These are phyloP conservation scores for Sesia apiformis DNA, from an alignment of 2,888 invertebrate genomes.

Conservation along the genomic window DNA sequence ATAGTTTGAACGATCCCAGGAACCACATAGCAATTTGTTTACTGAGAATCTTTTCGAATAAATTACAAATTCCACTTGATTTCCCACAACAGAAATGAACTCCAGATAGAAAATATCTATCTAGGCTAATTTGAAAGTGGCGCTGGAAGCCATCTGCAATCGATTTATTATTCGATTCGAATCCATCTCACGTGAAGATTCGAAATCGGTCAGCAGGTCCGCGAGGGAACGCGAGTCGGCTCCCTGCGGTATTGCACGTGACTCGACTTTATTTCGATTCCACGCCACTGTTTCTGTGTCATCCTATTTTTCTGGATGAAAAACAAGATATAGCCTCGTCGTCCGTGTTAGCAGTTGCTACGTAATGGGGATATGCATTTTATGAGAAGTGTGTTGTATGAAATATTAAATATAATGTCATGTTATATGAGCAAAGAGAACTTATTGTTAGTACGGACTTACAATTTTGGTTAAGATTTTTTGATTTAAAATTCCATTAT, in stretches of 20 bases:
- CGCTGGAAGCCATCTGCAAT: constrained; percentile 28
- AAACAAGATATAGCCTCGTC: neutral
- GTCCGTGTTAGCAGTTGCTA: neutral
- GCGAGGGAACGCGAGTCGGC: constrained; percentile 22
- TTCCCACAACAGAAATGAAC: no score
- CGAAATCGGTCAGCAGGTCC: constrained; percentile 48
- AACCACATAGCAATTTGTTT: no score
- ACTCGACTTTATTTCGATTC: constrained; percentile 34
- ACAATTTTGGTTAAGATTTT: no score
- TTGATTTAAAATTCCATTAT: no score
- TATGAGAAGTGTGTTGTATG: neutral
- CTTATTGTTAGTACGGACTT: no score
- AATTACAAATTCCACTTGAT: no score
- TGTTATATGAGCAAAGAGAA: no score
- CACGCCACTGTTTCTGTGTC: constrained; percentile 26
- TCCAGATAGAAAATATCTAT: neutral
- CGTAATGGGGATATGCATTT: neutral
- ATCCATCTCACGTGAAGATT: constrained; percentile 50
- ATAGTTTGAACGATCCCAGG: no score
- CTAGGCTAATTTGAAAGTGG: neutral
- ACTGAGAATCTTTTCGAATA: no score
- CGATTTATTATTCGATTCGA: constrained; percentile 49
- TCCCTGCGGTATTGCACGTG: constrained; percentile 44
- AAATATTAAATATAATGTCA: no score
- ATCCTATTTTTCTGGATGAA: neutral